Evolutionary conservation across 92 coral and sea anemone species (phyloP), one percentile per base, ranked within the genome.

Genomic region (Actinernus sp.): DNA sequence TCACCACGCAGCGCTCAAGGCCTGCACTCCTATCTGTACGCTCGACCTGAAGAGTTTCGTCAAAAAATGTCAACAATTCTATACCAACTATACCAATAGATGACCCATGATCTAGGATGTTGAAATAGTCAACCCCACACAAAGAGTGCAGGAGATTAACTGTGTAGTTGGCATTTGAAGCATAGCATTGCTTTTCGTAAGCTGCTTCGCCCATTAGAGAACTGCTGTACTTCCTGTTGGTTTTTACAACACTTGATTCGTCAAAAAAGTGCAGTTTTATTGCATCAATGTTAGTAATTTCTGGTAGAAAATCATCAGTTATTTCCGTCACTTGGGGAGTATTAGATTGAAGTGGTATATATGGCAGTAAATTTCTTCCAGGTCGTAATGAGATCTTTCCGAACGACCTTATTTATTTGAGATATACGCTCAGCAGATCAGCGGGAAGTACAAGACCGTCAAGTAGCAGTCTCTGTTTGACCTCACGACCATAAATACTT

Each of bases 81-180:
- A 82, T 43, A 28, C 88, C 88, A 43, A 72, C 73, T n/a, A n/a
- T n/a, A n/a, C n/a, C n/a, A n/a, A n/a, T n/a, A n/a, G n/a, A n/a
- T 4, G 90, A 83, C 27, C 74, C 61, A 20, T 80, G 84, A 17
- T 68, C 79, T 21, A 76, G 38, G 49, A 84, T 36, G 20, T 62
- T 75, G 31, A 47, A 78, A 60, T 26, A 63, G 49, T 78, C 81
- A 17, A 77, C 61, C 3, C 85, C 82, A 17, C 14, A 29, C 34
- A 78, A 17, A 3, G 77, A 56, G 54, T 77, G 87, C 28, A 73
- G 41, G 30, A 80, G 50, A 24, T 80, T 80, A n/a, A 86, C 36
- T 51, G 92, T 86, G 38, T 79, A 80, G 24, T 66, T 86, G 3
- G 92, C 83, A 49, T 80, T 73, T 8, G 92, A 86, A 11, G 81